These are phyloP conservation scores for Glaucidium brasilianum DNA, from an alignment of 2,113 vertebrate genomes.

Conservation along the genomic window DNA sequence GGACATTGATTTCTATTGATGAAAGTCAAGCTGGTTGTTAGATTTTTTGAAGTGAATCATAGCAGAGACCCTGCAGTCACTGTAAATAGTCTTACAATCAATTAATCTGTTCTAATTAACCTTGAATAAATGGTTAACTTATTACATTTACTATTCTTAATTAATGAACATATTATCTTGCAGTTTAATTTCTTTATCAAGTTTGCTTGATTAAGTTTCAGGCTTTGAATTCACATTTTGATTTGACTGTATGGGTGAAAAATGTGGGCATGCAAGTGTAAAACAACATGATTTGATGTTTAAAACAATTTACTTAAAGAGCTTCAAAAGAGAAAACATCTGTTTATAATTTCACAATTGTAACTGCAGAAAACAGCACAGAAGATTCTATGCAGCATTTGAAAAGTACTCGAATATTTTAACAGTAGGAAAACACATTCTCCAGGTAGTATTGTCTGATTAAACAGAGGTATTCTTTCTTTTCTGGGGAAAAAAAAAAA, in stretches of 20 bases:
- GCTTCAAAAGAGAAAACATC: neutral
- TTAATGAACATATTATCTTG: neutral
- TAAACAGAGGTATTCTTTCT: neutral
- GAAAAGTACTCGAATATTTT: neutral
- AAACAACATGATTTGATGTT: neutral
- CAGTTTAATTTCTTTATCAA: neutral
- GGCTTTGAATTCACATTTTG: neutral
- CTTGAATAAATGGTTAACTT: constrained; percentile 1
- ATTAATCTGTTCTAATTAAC: neutral
- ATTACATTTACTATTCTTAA: neutral
- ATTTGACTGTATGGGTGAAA: neutral
- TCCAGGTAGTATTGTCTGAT: neutral
- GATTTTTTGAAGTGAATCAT: neutral
- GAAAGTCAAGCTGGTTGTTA: neutral
- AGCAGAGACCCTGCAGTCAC: neutral
- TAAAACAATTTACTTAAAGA: neutral
- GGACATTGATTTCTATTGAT: neutral
- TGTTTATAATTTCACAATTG: neutral
- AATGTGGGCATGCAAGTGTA: neutral
- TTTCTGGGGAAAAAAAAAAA: neutral
- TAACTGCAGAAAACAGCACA: neutral
- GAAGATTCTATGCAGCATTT: neutral
- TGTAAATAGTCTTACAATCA: neutral
- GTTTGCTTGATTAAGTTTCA: neutral
- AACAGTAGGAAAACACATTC: neutral